Conservation (phyloP, 2,797 vertebrate genomes). For the Xenentodon cancila region DNA sequence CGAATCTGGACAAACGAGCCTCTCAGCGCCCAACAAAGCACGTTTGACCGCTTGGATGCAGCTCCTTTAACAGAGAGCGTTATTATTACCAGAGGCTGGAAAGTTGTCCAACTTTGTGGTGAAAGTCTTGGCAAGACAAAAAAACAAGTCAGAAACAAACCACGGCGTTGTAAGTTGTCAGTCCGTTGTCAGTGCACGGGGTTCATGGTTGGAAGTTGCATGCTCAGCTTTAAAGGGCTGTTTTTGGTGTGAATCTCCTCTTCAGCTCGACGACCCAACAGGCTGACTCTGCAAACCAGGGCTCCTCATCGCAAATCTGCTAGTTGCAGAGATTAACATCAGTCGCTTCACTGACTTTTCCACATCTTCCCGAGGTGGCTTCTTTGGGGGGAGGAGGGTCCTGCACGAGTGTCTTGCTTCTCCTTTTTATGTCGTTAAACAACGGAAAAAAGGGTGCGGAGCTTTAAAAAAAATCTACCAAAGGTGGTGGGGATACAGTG, state of each 20-base stretch:
- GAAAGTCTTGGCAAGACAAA: conserved; percentile 18
- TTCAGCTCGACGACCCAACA: conserved; percentile 39
- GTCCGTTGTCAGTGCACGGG: conserved; percentile 44
- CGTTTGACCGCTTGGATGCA: not conserved
- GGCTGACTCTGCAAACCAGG: conserved; percentile 43
- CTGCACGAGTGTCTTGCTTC: not conserved
- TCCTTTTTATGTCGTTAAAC: not conserved
- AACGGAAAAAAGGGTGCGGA: conserved; percentile 25
- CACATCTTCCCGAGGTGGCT: conserved; percentile 28
- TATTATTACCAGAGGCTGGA: not conserved
- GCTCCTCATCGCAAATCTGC: conserved; percentile 39
- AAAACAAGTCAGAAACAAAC: conserved; percentile 12
- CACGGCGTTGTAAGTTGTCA: not conserved
- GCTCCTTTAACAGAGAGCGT: not conserved
- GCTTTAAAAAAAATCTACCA: conserved; percentile 7
- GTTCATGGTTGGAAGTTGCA: conserved; percentile 49
- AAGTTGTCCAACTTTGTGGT: conserved; percentile 65
- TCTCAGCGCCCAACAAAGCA: not conserved
- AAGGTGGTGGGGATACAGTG: conserved; percentile 42
- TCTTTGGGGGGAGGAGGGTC: conserved; percentile 7
- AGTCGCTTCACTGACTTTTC: conserved; percentile 13
- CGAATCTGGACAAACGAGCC: too few species aligned
- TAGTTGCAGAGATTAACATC: conserved; percentile 23
- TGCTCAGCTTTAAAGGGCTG: conserved; percentile 41
- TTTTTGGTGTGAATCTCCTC: conserved; percentile 21